Percentiles rank a stretch among this genome's conserved stretches.
phyloP scores from a whole-genome alignment of 2,888 invertebrate genomes.

The Mythimna lalbum region DNA sequence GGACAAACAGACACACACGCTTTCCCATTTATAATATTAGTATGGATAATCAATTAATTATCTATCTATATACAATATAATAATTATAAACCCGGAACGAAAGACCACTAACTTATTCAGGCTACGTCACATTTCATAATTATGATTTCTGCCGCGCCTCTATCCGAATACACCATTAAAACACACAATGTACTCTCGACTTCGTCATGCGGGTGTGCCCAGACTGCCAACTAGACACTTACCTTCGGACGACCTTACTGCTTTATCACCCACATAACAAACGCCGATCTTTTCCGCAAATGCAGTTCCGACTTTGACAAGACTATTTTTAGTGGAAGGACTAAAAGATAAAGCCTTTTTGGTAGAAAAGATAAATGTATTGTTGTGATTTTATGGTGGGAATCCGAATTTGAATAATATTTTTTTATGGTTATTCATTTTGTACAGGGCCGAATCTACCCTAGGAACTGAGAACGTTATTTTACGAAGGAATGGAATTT shows the following conservation, averaged over 20 bases:
- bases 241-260: conserved; percentile 70
- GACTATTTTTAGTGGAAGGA: conserved; percentile 65
- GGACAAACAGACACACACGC: too few relatives aligned
- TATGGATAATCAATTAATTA: too few relatives aligned
- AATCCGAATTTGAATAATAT: background rate
- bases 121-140: too few relatives aligned
- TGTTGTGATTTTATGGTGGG: conserved; percentile 15
- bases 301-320: conserved; percentile 67
- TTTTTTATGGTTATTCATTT: background rate
- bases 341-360: conserved; percentile 50
- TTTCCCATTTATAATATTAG: too few relatives aligned
- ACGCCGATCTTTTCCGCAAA: conserved; percentile 60
- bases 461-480: background rate
- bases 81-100: too few relatives aligned
- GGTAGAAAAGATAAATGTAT: conserved; percentile 23
- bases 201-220: conserved; percentile 69
- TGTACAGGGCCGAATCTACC: background rate
- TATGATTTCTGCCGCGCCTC: background rate
- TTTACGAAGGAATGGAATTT: background rate
- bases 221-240: conserved; percentile 69
- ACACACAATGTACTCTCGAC: conserved; percentile 3
- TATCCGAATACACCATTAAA: background rate
- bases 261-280: conserved; percentile 59
- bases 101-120: too few relatives aligned
- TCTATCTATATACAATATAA: too few relatives aligned